Conservation (phyloP, 1,140 invertebrate species). For the Tenebrio molitor region DNA sequence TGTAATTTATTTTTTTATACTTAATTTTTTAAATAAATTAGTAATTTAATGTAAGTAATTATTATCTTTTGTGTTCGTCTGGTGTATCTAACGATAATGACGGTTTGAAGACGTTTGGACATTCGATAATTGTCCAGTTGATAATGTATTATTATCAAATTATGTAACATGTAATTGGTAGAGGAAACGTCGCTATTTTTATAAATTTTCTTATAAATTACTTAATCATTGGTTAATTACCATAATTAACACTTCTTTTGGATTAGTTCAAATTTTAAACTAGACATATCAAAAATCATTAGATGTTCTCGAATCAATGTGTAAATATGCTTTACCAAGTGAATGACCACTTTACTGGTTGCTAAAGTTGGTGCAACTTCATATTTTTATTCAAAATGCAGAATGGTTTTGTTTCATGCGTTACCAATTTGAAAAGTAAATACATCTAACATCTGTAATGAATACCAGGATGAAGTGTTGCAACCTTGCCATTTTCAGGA, state of each 20-base stretch:
- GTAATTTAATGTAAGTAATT: slow-evolving; percentile 23
- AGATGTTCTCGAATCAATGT: too few relatives aligned
- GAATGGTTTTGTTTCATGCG: too few relatives aligned
- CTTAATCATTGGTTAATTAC: neutral
- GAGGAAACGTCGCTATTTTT: slow-evolving; percentile 8
- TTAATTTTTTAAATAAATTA: slow-evolving; percentile 37
- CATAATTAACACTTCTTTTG: too few relatives aligned
- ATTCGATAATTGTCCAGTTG: slow-evolving; percentile 4
- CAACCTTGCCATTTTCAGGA: slow-evolving; percentile 28
- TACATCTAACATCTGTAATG: too few relatives aligned
- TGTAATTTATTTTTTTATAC: slow-evolving; percentile 28
- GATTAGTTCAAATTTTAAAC: too few relatives aligned
- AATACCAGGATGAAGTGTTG: too few relatives aligned
- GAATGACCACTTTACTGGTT: too few relatives aligned
- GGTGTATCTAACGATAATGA: slow-evolving; percentile 14
- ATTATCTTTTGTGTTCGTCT: neutral
- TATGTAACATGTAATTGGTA: slow-evolving; percentile 6
- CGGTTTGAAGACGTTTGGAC: neutral
- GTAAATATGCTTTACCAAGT: too few relatives aligned
- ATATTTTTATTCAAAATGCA: too few relatives aligned
- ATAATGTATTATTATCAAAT: slow-evolving; percentile 27
- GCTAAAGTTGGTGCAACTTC: too few relatives aligned
- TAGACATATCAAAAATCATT: too few relatives aligned
- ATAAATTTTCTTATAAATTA: slow-evolving; percentile 4
- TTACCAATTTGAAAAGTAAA: too few relatives aligned